Base-by-base conservation (phyloP, 2,888 invertebrate genomes). In the Kryphioiulus occultus region DNA sequence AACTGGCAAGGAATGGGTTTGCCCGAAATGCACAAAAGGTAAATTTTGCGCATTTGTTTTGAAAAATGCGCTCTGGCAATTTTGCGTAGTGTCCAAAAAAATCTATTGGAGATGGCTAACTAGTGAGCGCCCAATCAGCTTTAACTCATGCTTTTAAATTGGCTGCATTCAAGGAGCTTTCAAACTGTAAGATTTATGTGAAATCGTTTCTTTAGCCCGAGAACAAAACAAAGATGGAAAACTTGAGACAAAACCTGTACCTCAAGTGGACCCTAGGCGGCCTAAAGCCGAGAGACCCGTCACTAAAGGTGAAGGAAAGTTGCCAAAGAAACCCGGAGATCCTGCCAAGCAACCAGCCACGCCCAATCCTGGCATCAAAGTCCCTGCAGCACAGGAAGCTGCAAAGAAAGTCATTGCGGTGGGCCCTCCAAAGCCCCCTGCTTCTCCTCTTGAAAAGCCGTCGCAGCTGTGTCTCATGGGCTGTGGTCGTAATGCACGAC, bases 1-100 rank as follows among this genome's bases (percentile, higher is more conserved):
- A 87, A 95, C 95, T 90, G 96, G 96, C 12, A 94, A 95, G 89
- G 96, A 97, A 91, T 98, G 98, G 98, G 94, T 95, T 89, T 98
- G 98, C 92, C 95, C 97, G 0, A 96, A 95, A 91, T 98, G 97
- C 92, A 92, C 44, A 22, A 89, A 89, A 88, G 88, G 88, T 89
- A 84, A 78, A 78, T 35, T 35, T 35, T 35, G 35, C 35, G 12
- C 1, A 12, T 44, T 15, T 12, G 3, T 39, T 9, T 39, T 9
- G 39, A 39, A n/a, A n/a, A n/a, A n/a, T n/a, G n/a, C n/a, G n/a
- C n/a, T n/a, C n/a, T n/a, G n/a, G n/a, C n/a, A n/a, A n/a, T n/a
- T n/a, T 39, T 39, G 9, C 39, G 39, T 5, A 39, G 39, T 39
- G 39, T 9, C 39, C 9, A 39, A 39, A 39, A 44, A 44, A 44